These are phyloP conservation scores for Torymus aiolomorphi DNA, from an alignment of 2,888 invertebrate species.

Conservation along the genomic window DNA sequence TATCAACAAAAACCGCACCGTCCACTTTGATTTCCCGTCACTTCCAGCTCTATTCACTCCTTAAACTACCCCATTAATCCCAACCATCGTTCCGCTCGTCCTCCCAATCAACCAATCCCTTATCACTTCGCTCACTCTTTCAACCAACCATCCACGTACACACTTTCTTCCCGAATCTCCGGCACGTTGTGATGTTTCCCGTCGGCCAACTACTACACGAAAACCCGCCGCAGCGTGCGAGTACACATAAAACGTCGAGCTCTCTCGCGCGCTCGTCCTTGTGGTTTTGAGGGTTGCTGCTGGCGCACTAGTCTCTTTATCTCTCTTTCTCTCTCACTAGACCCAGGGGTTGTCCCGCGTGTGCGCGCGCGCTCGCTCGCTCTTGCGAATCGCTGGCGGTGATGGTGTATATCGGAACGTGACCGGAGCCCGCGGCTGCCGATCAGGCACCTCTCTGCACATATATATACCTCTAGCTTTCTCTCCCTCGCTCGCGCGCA, in stretches of 20 bases:
- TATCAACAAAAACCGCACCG: no score
- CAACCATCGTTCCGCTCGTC: no score
- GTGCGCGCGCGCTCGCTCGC: constrained; percentile 47
- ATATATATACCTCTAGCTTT: constrained; percentile 27
- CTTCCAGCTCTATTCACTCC: no score
- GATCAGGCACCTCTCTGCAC: constrained; percentile 57
- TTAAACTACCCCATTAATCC: no score
- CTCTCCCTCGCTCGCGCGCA: neutral
- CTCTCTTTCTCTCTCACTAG: no score
- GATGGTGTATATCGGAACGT: constrained; percentile 55
- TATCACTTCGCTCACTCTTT: no score
- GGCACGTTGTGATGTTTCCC: neutral
- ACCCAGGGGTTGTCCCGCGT: no score
- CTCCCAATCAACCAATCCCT: no score
- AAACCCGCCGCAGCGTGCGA: no score
- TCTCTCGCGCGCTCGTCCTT: constrained; percentile 14
- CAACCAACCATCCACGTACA: neutral
- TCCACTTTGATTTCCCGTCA: no score
- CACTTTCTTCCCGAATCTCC: neutral
- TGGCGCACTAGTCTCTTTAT: constrained; percentile 29
- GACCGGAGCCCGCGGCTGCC: constrained; percentile 60
- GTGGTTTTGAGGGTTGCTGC: constrained; percentile 53
- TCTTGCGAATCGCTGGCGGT: constrained; percentile 49
- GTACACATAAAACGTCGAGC: no score
- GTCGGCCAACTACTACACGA: neutral